Conservation (phyloP, 2,113 vertebrate species). For the Cettia cetti region DNA sequence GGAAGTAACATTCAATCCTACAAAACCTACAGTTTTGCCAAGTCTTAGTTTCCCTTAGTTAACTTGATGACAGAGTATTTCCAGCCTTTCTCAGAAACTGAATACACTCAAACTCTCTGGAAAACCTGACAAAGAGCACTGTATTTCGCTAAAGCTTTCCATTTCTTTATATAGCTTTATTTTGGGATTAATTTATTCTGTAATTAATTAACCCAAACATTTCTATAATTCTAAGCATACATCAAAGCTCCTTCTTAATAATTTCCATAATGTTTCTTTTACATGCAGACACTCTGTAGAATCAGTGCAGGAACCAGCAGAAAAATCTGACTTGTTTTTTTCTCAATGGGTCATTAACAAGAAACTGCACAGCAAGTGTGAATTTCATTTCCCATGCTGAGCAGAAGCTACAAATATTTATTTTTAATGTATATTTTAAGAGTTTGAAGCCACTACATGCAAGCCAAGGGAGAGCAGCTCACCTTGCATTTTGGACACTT, state of each 20-base stretch:
- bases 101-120: neutral
- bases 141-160: neutral
- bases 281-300: neutral
- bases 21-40: neutral
- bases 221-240: neutral
- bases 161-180: neutral
- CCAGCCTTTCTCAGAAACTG: neutral
- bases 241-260: accelerated
- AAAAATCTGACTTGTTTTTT: neutral
- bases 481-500: constrained; percentile 98
- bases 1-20: neutral
- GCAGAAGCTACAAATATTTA: neutral
- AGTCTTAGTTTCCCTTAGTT: neutral
- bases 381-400: neutral
- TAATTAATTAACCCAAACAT: neutral
- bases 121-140: neutral
- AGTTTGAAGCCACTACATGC: neutral
- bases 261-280: neutral
- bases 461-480: constrained; percentile 8
- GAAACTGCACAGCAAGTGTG: neutral
- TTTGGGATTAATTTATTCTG: neutral
- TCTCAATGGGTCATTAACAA: neutral
- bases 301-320: neutral
- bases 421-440: neutral
- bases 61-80: neutral